phyloP scores from a whole-genome alignment of 2,888 invertebrate species.

The Calameuta idolon region DNA sequence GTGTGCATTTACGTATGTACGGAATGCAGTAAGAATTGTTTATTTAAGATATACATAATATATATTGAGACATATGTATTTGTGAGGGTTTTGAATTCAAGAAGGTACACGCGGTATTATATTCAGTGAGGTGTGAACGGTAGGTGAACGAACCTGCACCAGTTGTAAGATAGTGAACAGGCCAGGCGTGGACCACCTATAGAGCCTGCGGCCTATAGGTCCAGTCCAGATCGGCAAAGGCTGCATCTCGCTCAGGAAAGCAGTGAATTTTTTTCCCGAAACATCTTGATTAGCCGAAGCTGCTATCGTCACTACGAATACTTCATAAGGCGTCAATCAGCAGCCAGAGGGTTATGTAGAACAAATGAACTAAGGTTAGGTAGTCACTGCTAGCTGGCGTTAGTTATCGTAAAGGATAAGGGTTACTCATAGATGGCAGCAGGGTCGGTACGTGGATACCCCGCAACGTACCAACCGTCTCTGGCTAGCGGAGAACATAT shows the following conservation, averaged over 20 bases:
- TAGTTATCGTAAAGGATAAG: not conserved
- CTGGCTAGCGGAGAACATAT: conserved; percentile 35
- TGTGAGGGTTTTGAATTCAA: not conserved
- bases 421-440: not conserved
- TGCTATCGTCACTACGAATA: not conserved
- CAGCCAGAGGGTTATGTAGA: not conserved
- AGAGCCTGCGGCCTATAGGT: conserved; percentile 38
- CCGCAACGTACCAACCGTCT: conserved; percentile 11
- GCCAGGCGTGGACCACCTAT: conserved; percentile 43
- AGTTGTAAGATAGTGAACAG: conserved; percentile 32
- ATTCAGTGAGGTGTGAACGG: conserved; percentile 49
- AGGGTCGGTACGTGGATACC: not conserved
- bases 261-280: not conserved
- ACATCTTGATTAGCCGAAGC: not conserved
- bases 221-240: conserved; percentile 26
- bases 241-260: not conserved
- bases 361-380: not conserved
- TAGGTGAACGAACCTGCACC: conserved; percentile 47
- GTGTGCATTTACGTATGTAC: too few relatives aligned
- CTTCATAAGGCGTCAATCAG: not conserved
- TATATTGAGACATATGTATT: too few relatives aligned
- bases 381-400: not conserved
- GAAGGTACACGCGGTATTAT: conserved; percentile 24
- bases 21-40: too few relatives aligned
- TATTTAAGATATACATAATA: too few relatives aligned